phyloP scores from a whole-genome alignment of 2,113 vertebrate genomes.

The Catharus minimus region DNA sequence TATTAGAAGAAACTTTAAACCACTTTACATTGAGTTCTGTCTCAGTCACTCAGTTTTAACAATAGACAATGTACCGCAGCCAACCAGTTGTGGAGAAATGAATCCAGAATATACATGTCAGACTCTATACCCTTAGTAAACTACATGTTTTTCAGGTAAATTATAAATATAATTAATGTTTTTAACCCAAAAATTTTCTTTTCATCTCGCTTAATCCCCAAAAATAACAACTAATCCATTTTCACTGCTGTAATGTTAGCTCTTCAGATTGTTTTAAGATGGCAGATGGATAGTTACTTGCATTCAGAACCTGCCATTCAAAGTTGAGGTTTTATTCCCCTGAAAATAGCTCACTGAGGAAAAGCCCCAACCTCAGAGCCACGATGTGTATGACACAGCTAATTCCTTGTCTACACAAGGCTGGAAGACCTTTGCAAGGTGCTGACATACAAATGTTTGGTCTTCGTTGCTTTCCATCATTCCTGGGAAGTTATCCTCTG shows the following conservation, averaged over 20 bases:
- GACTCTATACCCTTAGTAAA: neutral
- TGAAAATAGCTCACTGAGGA: conserved; percentile 27
- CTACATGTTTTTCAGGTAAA: neutral
- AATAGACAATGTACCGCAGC: neutral
- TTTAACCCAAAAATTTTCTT: neutral
- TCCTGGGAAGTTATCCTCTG: neutral
- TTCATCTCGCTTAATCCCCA: neutral
- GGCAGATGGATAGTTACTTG: neutral
- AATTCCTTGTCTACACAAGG: conserved; percentile 52
- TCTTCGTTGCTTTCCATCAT: neutral
- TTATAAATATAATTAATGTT: neutral
- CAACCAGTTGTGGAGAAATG: neutral
- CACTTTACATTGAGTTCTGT: conserved; percentile 6
- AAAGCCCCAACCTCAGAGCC: conserved; percentile 46
- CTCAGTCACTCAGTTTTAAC: neutral
- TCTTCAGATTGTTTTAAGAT: neutral
- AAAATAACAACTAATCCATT: neutral
- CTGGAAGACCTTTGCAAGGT: neutral
- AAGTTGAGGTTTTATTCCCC: neutral
- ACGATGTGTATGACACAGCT: neutral
- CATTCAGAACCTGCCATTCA: neutral
- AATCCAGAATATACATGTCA: neutral
- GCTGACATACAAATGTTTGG: neutral
- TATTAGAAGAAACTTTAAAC: conserved; percentile 20
- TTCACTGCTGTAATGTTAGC: neutral